Conservation (phyloP, 2,113 vertebrate species). For the Onychorhynchus coronatus region DNA sequence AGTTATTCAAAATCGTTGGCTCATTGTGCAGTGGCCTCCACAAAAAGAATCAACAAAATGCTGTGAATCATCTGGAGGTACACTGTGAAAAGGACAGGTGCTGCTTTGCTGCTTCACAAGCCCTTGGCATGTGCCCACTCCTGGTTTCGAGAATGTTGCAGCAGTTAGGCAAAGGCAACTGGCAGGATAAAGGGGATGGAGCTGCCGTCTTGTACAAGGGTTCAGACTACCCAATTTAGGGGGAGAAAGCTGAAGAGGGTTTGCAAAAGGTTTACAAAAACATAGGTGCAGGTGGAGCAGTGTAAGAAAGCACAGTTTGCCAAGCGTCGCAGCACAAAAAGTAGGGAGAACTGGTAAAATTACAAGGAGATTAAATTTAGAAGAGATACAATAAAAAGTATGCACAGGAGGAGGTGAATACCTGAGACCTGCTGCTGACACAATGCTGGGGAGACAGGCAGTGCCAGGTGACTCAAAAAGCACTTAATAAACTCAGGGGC, state of each 20-base stretch:
- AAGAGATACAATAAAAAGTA: neutral
- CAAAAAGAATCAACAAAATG: neutral
- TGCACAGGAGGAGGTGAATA: neutral
- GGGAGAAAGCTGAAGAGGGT: neutral
- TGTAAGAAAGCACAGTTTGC: neutral
- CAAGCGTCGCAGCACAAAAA: neutral
- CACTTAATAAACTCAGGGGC: neutral
- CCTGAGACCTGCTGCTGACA: neutral
- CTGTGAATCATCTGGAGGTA: neutral
- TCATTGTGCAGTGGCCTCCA: neutral
- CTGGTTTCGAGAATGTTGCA: neutral
- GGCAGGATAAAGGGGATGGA: neutral
- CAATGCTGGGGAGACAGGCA: neutral
- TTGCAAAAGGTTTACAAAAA: neutral
- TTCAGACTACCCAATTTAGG: neutral
- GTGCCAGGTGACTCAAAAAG: neutral
- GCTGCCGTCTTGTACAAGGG: neutral
- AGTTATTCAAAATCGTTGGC: neutral
- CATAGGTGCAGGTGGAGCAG: neutral
- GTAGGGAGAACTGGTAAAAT: neutral
- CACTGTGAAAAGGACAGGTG: neutral
- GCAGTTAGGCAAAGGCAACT: neutral
- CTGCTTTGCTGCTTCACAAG: neutral
- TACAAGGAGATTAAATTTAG: neutral
- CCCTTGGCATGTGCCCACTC: neutral